Conservation (phyloP, 2,797 vertebrate genomes). For the Enoplosus armatus region DNA sequence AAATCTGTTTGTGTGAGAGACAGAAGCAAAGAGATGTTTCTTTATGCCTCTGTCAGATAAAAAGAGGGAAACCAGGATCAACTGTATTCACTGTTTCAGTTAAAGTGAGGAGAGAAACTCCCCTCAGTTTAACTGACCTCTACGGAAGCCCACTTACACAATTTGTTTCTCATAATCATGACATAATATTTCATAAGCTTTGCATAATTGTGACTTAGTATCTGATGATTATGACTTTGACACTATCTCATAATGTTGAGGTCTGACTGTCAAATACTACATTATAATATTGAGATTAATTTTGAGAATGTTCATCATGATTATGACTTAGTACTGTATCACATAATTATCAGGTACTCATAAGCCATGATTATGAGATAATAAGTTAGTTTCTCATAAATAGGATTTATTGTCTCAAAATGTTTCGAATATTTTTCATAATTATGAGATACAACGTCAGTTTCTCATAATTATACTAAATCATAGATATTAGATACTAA, state of each 20-base stretch:
- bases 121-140: not conserved
- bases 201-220: not conserved
- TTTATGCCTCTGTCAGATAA: not conserved
- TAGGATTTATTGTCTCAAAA: too few relatives aligned
- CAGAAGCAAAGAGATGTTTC: not conserved
- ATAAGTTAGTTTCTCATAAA: too few relatives aligned
- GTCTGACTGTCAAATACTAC: too few relatives aligned
- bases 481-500: not conserved
- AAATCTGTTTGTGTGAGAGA: not conserved
- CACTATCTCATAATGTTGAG: not conserved
- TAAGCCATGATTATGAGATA: not conserved
- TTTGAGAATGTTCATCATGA: not conserved
- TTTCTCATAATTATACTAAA: too few relatives aligned
- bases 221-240: not conserved
- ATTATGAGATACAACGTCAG: too few relatives aligned
- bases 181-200: not conserved
- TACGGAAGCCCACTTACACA: not conserved
- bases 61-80: not conserved
- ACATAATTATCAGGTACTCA: too few relatives aligned
- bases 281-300: too few relatives aligned
- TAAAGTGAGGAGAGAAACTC: not conserved
- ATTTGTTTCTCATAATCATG: not conserved
- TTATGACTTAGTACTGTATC: not conserved
- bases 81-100: not conserved
- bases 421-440: too few relatives aligned